A percentile compares a stretch with the other conserved stretches of the same genome.
Evolutionary conservation across 2,113 vertebrate species (phyloP).

Genomic region (Jaculus jaculus): DNA sequence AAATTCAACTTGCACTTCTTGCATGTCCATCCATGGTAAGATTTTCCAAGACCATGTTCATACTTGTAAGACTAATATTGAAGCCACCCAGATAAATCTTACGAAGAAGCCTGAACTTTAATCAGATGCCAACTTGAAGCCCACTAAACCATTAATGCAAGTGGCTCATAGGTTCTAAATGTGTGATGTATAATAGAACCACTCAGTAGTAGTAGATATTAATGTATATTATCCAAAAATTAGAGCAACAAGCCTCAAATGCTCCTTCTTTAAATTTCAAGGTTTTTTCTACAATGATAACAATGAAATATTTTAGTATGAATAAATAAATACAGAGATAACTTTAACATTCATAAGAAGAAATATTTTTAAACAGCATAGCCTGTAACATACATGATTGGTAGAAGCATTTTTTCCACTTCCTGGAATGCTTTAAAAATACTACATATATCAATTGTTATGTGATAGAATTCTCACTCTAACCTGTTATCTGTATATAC

Average conservation of each 20-base stretch:
- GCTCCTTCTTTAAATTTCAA: background rate
- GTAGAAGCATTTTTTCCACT: background rate
- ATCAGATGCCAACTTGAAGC: conserved; percentile 59
- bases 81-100: conserved; percentile 8
- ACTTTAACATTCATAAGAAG: conserved; percentile 48
- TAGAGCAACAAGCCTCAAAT: conserved; percentile 37
- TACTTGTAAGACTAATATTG: conserved; percentile 41
- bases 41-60: conserved; percentile 47
- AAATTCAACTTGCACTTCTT: conserved; percentile 40
- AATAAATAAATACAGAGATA: conserved; percentile 44
- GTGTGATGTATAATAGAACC: conserved; percentile 45
- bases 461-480: conserved; percentile 55
- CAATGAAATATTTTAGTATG: conserved; percentile 45
- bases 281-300: conserved; percentile 43
- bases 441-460: conserved; percentile 52
- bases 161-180: conserved; percentile 49
- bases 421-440: conserved; percentile 49
- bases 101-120: conserved; percentile 55
- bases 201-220: conserved; percentile 35
- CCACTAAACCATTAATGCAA: conserved; percentile 24
- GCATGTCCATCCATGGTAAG: conserved; percentile 37
- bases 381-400: conserved; percentile 14
- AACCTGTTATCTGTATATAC: conserved; percentile 55
- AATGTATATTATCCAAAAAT: conserved; percentile 53
- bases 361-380: background rate